Base-by-base conservation (phyloP, 2,113 vertebrate species). In the Neopipo cinnamomea region DNA sequence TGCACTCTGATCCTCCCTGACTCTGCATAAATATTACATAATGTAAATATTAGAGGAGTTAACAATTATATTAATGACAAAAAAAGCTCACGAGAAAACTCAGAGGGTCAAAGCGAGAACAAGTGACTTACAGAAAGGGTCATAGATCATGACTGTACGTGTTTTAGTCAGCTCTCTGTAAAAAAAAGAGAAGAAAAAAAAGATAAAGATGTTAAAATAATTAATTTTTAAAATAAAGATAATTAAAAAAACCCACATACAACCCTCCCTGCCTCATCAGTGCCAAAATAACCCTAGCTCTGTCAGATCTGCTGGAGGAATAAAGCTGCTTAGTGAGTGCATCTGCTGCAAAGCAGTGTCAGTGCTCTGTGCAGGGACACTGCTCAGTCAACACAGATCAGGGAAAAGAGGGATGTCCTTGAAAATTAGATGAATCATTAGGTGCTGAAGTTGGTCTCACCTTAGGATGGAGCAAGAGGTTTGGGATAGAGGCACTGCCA, bases 51-150 rank as follows among this genome's bases (percentile, higher is more conserved):
- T 63, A 12, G 3, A 47, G 24, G 12, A 71, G 70, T 84, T 95
- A 93, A 74, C 59, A 95, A 86, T 87, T 68, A 59, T 1, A 59
- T 6, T 41, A n/a, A 33, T 18, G 44, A 71, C 86, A 93, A 95
- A 42, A 42, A 30, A 88, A 53, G 41, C 28, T 53, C 55, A 62
- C 3, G 5, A 52, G 68, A 73, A 88, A 46, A 6, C 33, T 81
- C 78, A 50, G 67, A 37, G 53, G 14, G 30, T 16, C n/a, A 92
- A 59, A 74, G 30, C 8, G 14, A 70, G 59, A 58, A 47, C 75
- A 67, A 0, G 0, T 18, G 50, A 25, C 4, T 9, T 49, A 24
- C 6, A 14, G 33, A 68, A 83, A 68, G 25, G 17, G n/a, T 62
- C 2, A 2, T 19, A 55, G 20, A 83, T 11, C 6, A 68, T 25